Evolutionary conservation across 1,140 invertebrate species (phyloP).

Genomic region (Goniozus legneri): DNA sequence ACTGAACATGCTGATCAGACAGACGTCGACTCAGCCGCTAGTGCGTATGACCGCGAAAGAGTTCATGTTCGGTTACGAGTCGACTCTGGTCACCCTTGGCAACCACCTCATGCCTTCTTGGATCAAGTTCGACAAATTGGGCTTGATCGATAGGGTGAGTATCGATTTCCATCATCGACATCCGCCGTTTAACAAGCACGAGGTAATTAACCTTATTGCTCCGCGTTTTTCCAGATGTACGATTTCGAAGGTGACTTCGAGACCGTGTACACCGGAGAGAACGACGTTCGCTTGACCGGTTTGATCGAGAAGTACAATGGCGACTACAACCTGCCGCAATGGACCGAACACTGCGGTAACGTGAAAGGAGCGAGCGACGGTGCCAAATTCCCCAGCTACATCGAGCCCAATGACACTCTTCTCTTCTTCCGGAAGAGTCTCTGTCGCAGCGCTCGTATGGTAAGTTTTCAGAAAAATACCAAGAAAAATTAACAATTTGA

Average conservation of each 20-base stretch:
- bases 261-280: constrained; percentile 73
- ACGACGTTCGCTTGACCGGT: constrained; percentile 61
- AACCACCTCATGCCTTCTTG: constrained; percentile 73
- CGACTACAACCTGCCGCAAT: constrained; percentile 68
- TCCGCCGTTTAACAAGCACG: too few relatives aligned
- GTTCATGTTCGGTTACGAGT: constrained; percentile 81
- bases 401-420: constrained; percentile 65
- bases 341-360: constrained; percentile 72
- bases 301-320: constrained; percentile 76
- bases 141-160: constrained; percentile 77
- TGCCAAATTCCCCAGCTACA: constrained; percentile 73
- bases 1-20: constrained; percentile 65
- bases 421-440: constrained; percentile 80
- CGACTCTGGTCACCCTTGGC: constrained; percentile 69
- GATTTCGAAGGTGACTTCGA: constrained; percentile 77
- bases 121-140: constrained; percentile 79
- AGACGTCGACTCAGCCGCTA: constrained; percentile 65
- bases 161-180: constrained; percentile 1
- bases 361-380: constrained; percentile 79
- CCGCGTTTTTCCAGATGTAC: constrained; percentile 74
- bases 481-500: too few relatives aligned
- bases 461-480: constrained; percentile 41
- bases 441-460: constrained; percentile 71
- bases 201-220: too few relatives aligned
- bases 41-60: constrained; percentile 74